Conservation (phyloP, 1,140 invertebrate genomes). For the Camponotus vicinus region DNA sequence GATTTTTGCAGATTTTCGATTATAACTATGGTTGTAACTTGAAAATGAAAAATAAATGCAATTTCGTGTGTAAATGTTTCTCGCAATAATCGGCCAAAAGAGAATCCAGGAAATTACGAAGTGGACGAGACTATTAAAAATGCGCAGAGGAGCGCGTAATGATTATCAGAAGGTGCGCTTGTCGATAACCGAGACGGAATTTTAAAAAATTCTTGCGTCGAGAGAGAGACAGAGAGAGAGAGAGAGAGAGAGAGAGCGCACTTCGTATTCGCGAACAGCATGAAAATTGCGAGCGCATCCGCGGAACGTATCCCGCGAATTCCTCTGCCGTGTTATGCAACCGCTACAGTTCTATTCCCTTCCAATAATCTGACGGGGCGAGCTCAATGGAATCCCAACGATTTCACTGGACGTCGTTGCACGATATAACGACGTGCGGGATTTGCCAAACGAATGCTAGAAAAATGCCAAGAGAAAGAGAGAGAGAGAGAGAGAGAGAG, state of each 20-base stretch:
- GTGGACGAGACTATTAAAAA: background rate
- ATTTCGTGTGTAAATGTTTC: background rate
- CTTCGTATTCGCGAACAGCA: constrained; percentile 6
- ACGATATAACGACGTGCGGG: constrained; percentile 37
- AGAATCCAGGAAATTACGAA: background rate
- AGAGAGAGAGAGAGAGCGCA: background rate
- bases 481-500: background rate
- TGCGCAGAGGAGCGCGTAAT: background rate
- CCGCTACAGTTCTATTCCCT: constrained; percentile 38
- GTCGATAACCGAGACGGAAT: background rate
- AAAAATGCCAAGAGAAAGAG: constrained; percentile 31
- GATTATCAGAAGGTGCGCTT: background rate
- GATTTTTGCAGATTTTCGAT: background rate
- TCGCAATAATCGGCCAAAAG: background rate
- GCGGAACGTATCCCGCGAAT: constrained; percentile 43
- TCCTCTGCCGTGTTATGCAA: constrained; percentile 43
- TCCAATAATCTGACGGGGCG: constrained; percentile 12
- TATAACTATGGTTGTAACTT: background rate
- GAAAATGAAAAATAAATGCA: background rate
- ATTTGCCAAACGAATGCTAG: constrained; percentile 25
- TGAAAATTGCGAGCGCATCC: constrained; percentile 39
- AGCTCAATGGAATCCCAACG: constrained; percentile 48
- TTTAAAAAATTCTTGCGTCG: background rate
- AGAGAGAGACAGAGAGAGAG: background rate
- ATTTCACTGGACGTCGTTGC: constrained; percentile 48